Conservation (phyloP, 2,888 invertebrate species). For the Drosophila anceps region DNA sequence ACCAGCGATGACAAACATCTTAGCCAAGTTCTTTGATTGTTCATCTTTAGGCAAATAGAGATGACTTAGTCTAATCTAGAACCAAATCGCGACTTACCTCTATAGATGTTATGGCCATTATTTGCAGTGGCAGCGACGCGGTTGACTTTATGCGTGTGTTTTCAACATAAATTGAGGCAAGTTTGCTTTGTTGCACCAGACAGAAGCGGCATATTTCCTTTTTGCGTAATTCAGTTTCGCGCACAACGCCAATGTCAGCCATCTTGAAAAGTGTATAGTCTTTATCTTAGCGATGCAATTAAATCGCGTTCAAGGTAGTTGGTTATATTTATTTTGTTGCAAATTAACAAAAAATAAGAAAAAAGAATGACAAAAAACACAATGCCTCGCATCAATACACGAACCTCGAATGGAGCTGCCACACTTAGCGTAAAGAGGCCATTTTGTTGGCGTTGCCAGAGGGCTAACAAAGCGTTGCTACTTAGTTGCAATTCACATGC, state of each 20-base stretch:
- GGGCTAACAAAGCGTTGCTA: neutral
- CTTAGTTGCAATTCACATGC: neutral
- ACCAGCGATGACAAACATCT: slow-evolving; percentile 54
- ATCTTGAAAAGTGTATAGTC: slow-evolving; percentile 31
- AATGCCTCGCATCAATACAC: slow-evolving; percentile 59
- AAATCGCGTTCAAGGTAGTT: slow-evolving; percentile 6
- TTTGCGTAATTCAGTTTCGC: slow-evolving; percentile 86
- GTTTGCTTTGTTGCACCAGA: slow-evolving; percentile 87
- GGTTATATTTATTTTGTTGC: slow-evolving; percentile 20
- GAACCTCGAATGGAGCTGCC: slow-evolving; percentile 48
- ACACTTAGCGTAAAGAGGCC: slow-evolving; percentile 2
- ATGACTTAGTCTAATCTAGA: slow-evolving; percentile 58
- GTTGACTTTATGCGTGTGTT: slow-evolving; percentile 87
- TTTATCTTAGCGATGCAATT: neutral
- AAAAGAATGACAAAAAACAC: slow-evolving; percentile 39
- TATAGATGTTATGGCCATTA: slow-evolving; percentile 91
- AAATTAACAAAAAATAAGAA: slow-evolving; percentile 15
- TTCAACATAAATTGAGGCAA: slow-evolving; percentile 89
- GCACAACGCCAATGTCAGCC: slow-evolving; percentile 38
- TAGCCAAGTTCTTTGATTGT: slow-evolving; percentile 62
- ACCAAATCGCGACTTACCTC: slow-evolving; percentile 87
- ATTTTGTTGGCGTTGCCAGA: slow-evolving; percentile 40
- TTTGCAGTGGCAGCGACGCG: slow-evolving; percentile 90
- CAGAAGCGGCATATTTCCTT: slow-evolving; percentile 92
- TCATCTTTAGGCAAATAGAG: slow-evolving; percentile 12